Percentiles rank a stretch among this genome's conserved stretches.
Evolutionary conservation across 2,888 invertebrate species (phyloP).

Genomic region (Homarus gammarus): DNA sequence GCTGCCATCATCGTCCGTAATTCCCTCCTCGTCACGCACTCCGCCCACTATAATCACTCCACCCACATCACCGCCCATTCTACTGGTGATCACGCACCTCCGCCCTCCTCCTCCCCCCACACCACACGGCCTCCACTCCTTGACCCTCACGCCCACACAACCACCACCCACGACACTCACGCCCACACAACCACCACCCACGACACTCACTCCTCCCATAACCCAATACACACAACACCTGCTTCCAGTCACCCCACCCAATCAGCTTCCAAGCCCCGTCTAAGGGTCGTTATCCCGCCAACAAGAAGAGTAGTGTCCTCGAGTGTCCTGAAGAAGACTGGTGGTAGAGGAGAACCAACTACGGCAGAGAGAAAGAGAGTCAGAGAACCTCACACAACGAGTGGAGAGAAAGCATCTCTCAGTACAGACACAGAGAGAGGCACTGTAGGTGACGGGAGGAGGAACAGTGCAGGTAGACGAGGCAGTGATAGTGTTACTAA

Average conservation of each 20-base stretch:
- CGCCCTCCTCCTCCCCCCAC: not conserved
- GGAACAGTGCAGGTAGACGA: not conserved
- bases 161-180: not conserved
- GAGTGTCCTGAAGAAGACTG: not conserved
- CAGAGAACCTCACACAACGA: too few species aligned
- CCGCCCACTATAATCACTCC: slow-evolving; percentile 11
- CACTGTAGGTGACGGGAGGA: too few species aligned
- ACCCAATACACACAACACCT: not conserved
- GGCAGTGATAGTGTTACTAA: too few species aligned
- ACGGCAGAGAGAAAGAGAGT: not conserved
- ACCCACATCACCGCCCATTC: not conserved
- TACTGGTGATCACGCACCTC: not conserved
- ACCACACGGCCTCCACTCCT: not conserved
- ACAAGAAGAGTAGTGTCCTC: not conserved
- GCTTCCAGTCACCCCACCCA: not conserved
- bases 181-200: not conserved
- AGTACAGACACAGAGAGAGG: not conserved
- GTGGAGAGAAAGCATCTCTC: not conserved
- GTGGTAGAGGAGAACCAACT: not conserved
- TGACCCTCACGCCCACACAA: not conserved
- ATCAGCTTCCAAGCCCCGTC: not conserved
- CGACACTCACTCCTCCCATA: not conserved
- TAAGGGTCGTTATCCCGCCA: not conserved
- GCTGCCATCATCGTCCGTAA: slow-evolving; percentile 63
- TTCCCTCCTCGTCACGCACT: slow-evolving; percentile 55